Evolutionary conservation across 2,888 invertebrate species (phyloP), one percentile per base, ranked within the genome.

Genomic region (Azorinus chamasolen): DNA sequence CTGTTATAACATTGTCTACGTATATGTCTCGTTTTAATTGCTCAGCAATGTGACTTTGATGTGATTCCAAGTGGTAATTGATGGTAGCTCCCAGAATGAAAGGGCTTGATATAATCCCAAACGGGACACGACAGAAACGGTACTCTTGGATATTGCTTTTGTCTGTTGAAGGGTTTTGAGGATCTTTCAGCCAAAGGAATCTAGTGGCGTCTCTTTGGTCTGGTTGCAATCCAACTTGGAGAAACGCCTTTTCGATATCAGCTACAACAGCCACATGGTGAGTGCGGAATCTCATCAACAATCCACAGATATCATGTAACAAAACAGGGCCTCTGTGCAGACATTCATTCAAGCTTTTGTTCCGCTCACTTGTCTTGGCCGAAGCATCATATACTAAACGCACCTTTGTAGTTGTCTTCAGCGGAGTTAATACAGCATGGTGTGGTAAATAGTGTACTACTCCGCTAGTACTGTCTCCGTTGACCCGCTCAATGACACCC

Each of bases 181-280:
- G 48, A 39, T 77, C 55, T 24, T 71, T 71, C 10, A 77, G 41
- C 77, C 71, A 77, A 12, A 70, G 18, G 41, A 76, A 76, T 48
- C 70, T 18, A 12, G 75, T 70, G 3, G 48, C 65, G 51, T 76
- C 70, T 50, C 70, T 57, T 37, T 75, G 50, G 24, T 50, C 27
- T 50, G 58, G 41, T 48, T 75, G 69, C 14, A 65, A 27, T 22
- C 51, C 69, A 32, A 62, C 53, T 58, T 74, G 74, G 5, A 69
- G 25, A 27, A 74, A 63, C 4, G 57, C 57, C 24, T 70, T 48
- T 45, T 57, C 50, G 1, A 57, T 63, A 32, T 72, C 64, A 5
- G 69, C 46, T 14, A 65, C 61, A 6, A 69, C 25, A 22, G 46
- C 69, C 3, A 75, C 53, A 6, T 53, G 32, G 32, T 61, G n/a